These are phyloP conservation scores for Parauchenoglanis ngamensis DNA, from an alignment of 2,797 vertebrate genomes.

Conservation along the genomic window DNA sequence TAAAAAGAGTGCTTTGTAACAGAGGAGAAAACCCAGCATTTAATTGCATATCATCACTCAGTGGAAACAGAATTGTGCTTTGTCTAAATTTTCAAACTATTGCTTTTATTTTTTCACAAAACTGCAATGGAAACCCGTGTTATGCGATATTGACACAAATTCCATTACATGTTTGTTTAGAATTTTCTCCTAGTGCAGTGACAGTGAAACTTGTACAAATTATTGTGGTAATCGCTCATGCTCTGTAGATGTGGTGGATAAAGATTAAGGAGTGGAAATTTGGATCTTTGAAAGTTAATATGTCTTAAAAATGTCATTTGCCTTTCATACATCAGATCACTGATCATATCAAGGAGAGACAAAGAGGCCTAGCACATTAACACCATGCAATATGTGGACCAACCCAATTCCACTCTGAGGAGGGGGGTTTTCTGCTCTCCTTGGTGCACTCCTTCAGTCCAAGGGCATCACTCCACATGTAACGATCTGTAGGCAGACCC, in stretches of 20 bases:
- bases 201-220: not conserved
- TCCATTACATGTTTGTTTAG: not conserved
- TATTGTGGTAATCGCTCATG: not conserved
- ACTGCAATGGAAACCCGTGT: too few species aligned
- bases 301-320: not conserved
- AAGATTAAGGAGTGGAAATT: not conserved
- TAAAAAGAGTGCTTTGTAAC: too few species aligned
- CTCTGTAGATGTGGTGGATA: not conserved
- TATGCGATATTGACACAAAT: too few species aligned
- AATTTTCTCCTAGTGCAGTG: not conserved
- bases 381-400: constrained; percentile 41
- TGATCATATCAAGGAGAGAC: not conserved
- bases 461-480: constrained; percentile 94
- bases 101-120: too few species aligned
- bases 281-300: not conserved
- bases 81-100: too few species aligned
- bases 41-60: too few species aligned
- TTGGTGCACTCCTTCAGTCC: constrained; percentile 93
- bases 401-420: constrained; percentile 95
- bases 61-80: too few species aligned
- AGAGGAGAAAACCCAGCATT: too few species aligned
- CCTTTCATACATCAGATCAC: not conserved
- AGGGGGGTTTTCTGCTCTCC: constrained; percentile 84
- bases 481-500: constrained; percentile 91
- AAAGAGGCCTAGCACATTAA: not conserved